Conservation (phyloP, 2,888 invertebrate species). For the Sepiola atlantica region DNA sequence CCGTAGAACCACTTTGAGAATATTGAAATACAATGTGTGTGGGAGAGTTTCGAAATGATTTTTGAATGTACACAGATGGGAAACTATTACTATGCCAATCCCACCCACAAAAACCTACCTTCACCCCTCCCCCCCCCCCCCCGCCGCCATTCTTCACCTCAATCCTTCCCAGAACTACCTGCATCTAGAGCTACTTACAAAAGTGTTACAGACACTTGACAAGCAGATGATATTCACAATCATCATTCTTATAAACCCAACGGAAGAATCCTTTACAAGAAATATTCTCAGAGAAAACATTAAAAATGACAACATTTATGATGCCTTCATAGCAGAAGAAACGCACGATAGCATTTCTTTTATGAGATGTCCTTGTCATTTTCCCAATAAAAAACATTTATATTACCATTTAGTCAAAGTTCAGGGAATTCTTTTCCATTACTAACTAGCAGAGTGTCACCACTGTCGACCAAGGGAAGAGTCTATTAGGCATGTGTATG, state of each 20-base stretch:
- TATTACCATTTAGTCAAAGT: neutral
- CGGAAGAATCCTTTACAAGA: neutral
- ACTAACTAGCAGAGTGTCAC: too few relatives aligned
- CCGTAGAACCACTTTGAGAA: neutral
- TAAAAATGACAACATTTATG: neutral
- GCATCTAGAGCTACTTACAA: neutral
- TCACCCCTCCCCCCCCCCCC: too few relatives aligned
- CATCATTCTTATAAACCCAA: neutral
- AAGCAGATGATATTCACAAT: neutral
- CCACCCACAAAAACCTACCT: neutral
- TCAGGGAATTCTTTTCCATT: neutral
- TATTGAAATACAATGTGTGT: neutral
- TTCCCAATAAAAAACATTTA: neutral
- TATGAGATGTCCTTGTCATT: neutral
- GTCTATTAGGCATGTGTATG: too few relatives aligned
- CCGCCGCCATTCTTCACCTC: neutral
- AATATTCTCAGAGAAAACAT: neutral
- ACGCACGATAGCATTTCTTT: neutral
- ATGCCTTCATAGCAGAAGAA: neutral
- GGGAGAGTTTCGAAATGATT: neutral
- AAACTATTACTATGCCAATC: neutral
- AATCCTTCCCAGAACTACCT: neutral
- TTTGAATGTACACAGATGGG: neutral
- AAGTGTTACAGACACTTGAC: neutral
- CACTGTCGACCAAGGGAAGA: too few relatives aligned